Conservation (phyloP, 2,113 vertebrate species). For the Caranx ignobilis region DNA sequence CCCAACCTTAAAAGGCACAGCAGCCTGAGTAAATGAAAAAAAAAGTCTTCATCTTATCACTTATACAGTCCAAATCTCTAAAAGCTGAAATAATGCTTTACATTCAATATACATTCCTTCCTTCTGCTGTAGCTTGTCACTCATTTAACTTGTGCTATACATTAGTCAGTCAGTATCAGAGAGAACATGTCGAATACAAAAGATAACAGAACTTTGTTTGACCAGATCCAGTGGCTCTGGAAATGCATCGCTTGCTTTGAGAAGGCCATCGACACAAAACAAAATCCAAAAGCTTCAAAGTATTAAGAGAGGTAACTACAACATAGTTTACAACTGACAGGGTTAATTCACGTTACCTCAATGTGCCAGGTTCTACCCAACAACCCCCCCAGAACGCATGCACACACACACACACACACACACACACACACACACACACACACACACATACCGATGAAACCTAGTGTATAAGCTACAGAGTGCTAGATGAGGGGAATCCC, state of each 20-base stretch:
- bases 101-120: slow-evolving; percentile 51
- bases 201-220: slow-evolving; percentile 11
- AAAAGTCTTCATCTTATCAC: slow-evolving; percentile 12
- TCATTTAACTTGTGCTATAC: slow-evolving; percentile 7
- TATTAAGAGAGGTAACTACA: slow-evolving; percentile 7
- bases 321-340: slow-evolving; percentile 4
- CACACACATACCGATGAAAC: slow-evolving; percentile 20
- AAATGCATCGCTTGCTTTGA: slow-evolving; percentile 31
- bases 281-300: slow-evolving; percentile 16
- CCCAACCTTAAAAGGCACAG: slow-evolving; percentile 69
- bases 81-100: slow-evolving; percentile 45
- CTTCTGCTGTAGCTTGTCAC: slow-evolving; percentile 1
- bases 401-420: slow-evolving; percentile 19
- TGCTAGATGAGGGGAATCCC: slow-evolving; percentile 25
- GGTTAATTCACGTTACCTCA: slow-evolving; percentile 6
- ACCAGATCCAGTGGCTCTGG: slow-evolving; percentile 18
- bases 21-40: slow-evolving; percentile 54
- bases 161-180: slow-evolving; percentile 3
- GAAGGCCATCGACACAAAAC: slow-evolving; percentile 20
- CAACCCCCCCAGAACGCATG: neutral
- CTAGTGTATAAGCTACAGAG: slow-evolving; percentile 34
- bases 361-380: neutral
- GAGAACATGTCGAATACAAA: neutral
- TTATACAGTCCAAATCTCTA: neutral
- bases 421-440: neutral